A percentile compares a stretch with the other conserved stretches of the same genome.
Conservation (phyloP, 2,888 invertebrate species). For the Alloscopus bannaensis region DNA sequence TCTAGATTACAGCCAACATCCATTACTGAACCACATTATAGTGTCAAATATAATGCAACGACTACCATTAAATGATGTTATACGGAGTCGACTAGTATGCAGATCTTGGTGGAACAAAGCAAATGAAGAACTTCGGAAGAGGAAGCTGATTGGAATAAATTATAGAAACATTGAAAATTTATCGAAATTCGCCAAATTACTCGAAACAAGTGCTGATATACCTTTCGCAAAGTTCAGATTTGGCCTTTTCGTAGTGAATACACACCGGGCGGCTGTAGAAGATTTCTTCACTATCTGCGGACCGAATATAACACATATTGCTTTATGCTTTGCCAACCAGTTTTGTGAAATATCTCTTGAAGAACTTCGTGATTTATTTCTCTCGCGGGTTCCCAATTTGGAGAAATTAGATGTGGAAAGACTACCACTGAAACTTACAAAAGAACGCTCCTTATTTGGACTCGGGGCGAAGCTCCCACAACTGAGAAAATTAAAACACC, state of each 20-base stretch:
- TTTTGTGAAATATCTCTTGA: constrained; percentile 56
- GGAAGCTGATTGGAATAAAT: constrained; percentile 57
- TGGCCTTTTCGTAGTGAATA: constrained; percentile 54
- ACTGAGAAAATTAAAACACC: constrained; percentile 47
- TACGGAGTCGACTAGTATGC: constrained; percentile 41
- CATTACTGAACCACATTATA: constrained; percentile 51
- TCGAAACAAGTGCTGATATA: constrained; percentile 50
- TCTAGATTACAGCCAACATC: constrained; percentile 54
- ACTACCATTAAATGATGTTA: constrained; percentile 47
- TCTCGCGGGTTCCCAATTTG: constrained; percentile 47
- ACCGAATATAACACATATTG: constrained; percentile 53
- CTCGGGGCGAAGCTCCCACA: constrained; percentile 44
- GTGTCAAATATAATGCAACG: constrained; percentile 56
- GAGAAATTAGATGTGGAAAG: constrained; percentile 56
- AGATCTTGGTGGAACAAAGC: constrained; percentile 53
- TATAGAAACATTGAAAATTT: constrained; percentile 54
- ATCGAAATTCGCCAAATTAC: constrained; percentile 54
- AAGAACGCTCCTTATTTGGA: constrained; percentile 46
- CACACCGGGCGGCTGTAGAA: constrained; percentile 48
- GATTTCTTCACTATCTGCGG: constrained; percentile 55
- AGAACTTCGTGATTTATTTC: constrained; percentile 51
- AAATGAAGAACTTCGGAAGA: constrained; percentile 49
- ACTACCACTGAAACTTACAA: constrained; percentile 52
- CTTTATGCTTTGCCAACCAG: constrained; percentile 55
- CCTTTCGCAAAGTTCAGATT: constrained; percentile 58